Conservation (phyloP, 2,113 vertebrate species). For the Cephalopholis sonnerati region DNA sequence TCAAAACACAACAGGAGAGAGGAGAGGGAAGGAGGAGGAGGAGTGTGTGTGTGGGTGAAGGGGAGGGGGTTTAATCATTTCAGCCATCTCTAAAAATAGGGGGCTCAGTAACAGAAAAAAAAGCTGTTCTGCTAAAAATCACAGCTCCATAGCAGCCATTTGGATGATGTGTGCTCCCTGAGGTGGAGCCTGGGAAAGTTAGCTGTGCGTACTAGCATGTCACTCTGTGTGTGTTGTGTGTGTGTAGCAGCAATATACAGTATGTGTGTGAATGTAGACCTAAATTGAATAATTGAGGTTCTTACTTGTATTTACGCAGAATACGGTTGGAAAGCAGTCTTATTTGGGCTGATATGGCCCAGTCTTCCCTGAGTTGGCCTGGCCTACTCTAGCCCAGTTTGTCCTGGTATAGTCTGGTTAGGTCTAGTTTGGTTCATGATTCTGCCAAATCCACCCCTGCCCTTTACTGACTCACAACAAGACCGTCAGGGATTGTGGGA, state of each 20-base stretch:
- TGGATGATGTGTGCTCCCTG: conserved; percentile 76
- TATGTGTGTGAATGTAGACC: conserved; percentile 19
- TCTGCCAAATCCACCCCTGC: conserved; percentile 44
- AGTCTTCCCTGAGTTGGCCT: neutral
- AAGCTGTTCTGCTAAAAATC: conserved; percentile 81
- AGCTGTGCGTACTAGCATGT: conserved; percentile 61
- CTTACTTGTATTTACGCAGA: conserved; percentile 32
- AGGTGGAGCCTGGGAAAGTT: conserved; percentile 83
- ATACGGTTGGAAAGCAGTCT: neutral
- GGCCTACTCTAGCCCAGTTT: neutral
- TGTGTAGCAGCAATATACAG: conserved; percentile 10
- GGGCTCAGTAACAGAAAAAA: conserved; percentile 44
- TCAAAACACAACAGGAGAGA: conserved; percentile 70
- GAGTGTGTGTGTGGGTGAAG: conserved; percentile 4
- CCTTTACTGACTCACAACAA: conserved; percentile 54
- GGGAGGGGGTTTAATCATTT: conserved; percentile 66
- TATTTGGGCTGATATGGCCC: conserved; percentile 17
- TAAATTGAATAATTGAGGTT: conserved; percentile 49
- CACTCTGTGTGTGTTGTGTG: conserved; percentile 20
- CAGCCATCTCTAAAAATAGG: conserved; percentile 81
- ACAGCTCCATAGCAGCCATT: conserved; percentile 77
- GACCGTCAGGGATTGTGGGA: conserved; percentile 48
- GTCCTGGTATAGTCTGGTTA: neutral
- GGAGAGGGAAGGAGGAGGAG: conserved; percentile 2
- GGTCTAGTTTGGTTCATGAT: conserved; percentile 21